These are phyloP conservation scores for Silurus meridionalis DNA, from an alignment of 2,113 vertebrate genomes.

Conservation along the genomic window DNA sequence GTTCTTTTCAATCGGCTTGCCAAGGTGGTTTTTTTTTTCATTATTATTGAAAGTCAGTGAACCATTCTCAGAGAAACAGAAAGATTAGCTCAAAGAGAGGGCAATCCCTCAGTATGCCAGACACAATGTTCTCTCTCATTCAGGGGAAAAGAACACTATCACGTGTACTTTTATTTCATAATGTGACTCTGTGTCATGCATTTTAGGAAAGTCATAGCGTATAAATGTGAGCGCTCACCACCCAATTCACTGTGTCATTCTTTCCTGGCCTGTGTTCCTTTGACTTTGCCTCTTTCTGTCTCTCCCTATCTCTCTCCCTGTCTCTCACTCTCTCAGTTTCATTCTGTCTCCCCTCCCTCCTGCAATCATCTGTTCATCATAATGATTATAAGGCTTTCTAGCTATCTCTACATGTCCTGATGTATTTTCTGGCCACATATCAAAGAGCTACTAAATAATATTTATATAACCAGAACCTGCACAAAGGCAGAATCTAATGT, in stretches of 20 bases:
- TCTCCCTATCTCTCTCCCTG: neutral
- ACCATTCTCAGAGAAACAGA: constrained; percentile 67
- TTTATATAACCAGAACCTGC: constrained; percentile 7
- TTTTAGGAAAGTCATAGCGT: constrained; percentile 36
- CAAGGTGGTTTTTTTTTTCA: constrained; percentile 55
- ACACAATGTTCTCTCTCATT: constrained; percentile 61
- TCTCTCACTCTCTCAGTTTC: constrained; percentile 45
- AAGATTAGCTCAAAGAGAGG: constrained; percentile 68
- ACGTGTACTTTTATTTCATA: constrained; percentile 35
- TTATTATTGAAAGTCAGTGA: constrained; percentile 73
- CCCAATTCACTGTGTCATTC: constrained; percentile 12
- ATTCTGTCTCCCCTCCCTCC: constrained; percentile 29
- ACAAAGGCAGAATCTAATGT: constrained; percentile 19
- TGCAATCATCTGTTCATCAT: constrained; percentile 59
- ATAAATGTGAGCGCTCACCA: constrained; percentile 12
- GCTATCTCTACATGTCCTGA: constrained; percentile 45
- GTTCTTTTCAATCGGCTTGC: constrained; percentile 43
- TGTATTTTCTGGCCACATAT: constrained; percentile 51
- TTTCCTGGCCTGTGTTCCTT: constrained; percentile 2
- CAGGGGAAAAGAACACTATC: constrained; percentile 27
- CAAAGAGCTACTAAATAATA: constrained; percentile 40
- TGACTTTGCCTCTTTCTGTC: constrained; percentile 5
- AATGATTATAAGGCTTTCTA: constrained; percentile 58
- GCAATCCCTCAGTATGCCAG: constrained; percentile 63
- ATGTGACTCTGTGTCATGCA: constrained; percentile 31